Percentiles rank a stretch among this genome's conserved stretches.
phyloP scores from a whole-genome alignment of 2,113 vertebrate genomes.

The Salvelinus alpinus region DNA sequence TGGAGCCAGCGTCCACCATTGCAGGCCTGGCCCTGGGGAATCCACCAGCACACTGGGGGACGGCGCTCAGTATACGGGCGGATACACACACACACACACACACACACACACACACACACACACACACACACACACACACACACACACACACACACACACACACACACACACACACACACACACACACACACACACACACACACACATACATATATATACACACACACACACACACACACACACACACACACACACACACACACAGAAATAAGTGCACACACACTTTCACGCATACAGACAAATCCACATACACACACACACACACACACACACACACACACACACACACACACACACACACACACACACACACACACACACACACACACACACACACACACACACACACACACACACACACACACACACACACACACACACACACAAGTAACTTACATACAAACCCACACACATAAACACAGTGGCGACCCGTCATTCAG shows the following conservation, averaged over 20 bases:
- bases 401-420: neutral
- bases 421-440: too few relatives aligned
- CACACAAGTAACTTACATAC: neutral
- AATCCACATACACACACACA: too few relatives aligned
- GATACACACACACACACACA: constrained; percentile 4
- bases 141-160: too few relatives aligned
- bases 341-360: neutral
- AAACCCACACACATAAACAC: neutral
- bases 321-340: neutral
- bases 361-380: neutral
- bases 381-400: neutral
- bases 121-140: too few relatives aligned
- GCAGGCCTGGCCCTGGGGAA: constrained; percentile 82
- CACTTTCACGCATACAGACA: too few relatives aligned
- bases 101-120: neutral
- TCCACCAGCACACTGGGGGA: constrained; percentile 53
- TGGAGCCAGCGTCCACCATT: constrained; percentile 78
- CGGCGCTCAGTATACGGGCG: constrained; percentile 3
- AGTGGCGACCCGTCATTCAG: too few relatives aligned
- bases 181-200: too few relatives aligned
- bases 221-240: too few relatives aligned
- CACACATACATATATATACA: too few relatives aligned
- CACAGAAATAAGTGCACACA: neutral
- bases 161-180: too few relatives aligned
- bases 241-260: neutral